Evolutionary conservation across 2,888 invertebrate species (phyloP), one percentile per base, ranked within the genome.

Genomic region (Electrophaes corylata): DNA sequence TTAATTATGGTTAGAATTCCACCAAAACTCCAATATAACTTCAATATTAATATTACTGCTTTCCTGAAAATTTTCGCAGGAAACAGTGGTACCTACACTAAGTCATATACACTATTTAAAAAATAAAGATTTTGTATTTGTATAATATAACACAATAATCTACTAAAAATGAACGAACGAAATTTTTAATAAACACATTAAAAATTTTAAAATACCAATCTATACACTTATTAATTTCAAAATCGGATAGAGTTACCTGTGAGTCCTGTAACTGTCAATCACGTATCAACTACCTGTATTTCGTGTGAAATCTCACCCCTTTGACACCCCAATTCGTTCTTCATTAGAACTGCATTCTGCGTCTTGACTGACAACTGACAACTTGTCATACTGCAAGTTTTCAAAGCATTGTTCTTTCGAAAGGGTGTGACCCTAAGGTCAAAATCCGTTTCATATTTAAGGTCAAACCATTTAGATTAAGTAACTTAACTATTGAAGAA

Each of bases 291-390:
- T 49, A 39, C 33, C 63, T 47, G 55, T 58, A 23, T 48, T 45
- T 55, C 64, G 71, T 75, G 73, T 75, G 75, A 75, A 72, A 55
- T 47, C 67, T 65, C 65, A 60, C 65, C 65, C 60, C 59, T 55
- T 54, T 60, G 65, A 67, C 73, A 73, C 63, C 72, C 69, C 60
- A 65, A 72, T 71, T 70, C 66, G 55, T 66, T 66, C 65, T 67
- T 76, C 77, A 83, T 84, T 81, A 82, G 72, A 81, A 76, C 64
- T 78, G 78, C 79, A 81, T 81, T 83, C 78, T 70, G 68, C 57
- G 71, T 70, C 72, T 72, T 80, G 83, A 73, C 78, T 73, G 80
- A 78, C 81, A 70, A 73, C 46, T 60, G 78, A 72, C 71, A 72
- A 65, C 67, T 74, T 79, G 79, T 82, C 79, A 83, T 76, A 76